Conservation (phyloP, 2,888 invertebrate species). For the Cosmopolites sordidus region DNA sequence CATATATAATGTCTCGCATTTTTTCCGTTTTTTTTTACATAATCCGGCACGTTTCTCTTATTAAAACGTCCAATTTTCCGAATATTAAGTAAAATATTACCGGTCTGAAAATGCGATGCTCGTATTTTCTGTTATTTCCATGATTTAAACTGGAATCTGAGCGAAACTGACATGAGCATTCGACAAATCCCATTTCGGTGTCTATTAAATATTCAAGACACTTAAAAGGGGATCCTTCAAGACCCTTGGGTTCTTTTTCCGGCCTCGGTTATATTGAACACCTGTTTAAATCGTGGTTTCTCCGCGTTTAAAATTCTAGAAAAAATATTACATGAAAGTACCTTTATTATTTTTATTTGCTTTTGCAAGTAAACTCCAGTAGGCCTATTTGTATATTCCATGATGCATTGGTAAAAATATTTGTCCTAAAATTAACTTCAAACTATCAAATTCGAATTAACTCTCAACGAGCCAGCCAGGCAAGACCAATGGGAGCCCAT, state of each 20-base stretch:
- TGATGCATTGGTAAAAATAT: too few relatives aligned
- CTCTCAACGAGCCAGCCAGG: too few relatives aligned
- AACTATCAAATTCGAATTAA: too few relatives aligned
- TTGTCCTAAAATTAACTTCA: too few relatives aligned
- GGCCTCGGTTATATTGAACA: conserved; percentile 19
- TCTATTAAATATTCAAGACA: conserved; percentile 48
- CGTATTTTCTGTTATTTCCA: conserved; percentile 20
- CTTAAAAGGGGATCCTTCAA: conserved; percentile 46
- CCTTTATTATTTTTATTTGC: too few relatives aligned
- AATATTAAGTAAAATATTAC: conserved; percentile 25
- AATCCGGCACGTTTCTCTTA: conserved; percentile 19
- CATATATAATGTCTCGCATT: too few relatives aligned
- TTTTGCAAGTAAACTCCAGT: too few relatives aligned
- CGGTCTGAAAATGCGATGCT: conserved; percentile 14
- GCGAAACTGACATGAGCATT: conserved; percentile 19
- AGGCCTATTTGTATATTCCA: too few relatives aligned
- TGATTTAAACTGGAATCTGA: conserved; percentile 13
- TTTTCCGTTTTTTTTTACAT: conserved; percentile 3
- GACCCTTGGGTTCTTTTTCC: conserved; percentile 20
- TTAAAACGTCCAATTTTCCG: conserved; percentile 21
- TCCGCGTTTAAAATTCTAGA: too few relatives aligned
- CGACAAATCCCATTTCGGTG: conserved; percentile 26
- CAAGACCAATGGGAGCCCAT: too few relatives aligned
- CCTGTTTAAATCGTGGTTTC: conserved; percentile 16
- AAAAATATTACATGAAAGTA: too few relatives aligned